These are phyloP conservation scores for Dryocosmus kuriphilus DNA, from an alignment of 2,888 invertebrate genomes.

Conservation along the genomic window DNA sequence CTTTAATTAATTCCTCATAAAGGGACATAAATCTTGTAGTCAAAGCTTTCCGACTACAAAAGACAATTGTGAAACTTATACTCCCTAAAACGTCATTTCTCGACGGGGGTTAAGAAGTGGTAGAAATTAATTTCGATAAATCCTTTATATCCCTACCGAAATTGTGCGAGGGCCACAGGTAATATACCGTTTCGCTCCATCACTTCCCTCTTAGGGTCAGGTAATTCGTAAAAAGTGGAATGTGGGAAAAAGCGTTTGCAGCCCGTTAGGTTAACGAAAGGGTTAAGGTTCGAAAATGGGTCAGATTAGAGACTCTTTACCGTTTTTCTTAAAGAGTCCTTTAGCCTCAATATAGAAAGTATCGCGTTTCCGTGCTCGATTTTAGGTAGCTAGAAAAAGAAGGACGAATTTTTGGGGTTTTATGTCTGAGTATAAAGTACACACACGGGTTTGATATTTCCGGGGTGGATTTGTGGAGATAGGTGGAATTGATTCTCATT, in stretches of 20 bases:
- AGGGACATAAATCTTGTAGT: conserved; percentile 17
- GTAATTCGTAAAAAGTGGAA: conserved; percentile 71
- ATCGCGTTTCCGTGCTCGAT: conserved; percentile 67
- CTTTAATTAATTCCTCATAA: conserved; percentile 10
- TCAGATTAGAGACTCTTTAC: conserved; percentile 68
- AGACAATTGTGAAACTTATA: conserved; percentile 37
- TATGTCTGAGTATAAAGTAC: not conserved
- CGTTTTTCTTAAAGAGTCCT: conserved; percentile 69
- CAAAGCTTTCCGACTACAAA: conserved; percentile 24
- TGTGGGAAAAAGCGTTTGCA: conserved; percentile 73
- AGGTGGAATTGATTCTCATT: conserved; percentile 40
- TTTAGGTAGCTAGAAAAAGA: conserved; percentile 45
- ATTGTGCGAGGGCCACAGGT: conserved; percentile 36
- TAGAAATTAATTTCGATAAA: conserved; percentile 37
- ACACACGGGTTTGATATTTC: conserved; percentile 31
- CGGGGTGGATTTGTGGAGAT: conserved; percentile 47
- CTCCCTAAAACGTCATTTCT: conserved; percentile 38
- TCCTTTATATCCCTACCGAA: conserved; percentile 31
- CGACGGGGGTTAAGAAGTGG: conserved; percentile 22
- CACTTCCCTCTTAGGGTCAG: conserved; percentile 60
- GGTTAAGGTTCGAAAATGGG: conserved; percentile 72
- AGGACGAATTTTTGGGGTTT: conserved; percentile 47
- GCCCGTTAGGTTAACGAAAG: conserved; percentile 74
- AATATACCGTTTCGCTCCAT: conserved; percentile 60
- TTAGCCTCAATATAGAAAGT: conserved; percentile 66